These are phyloP conservation scores for Cactoblastis cactorum DNA, from an alignment of 2,888 invertebrate species.

Conservation along the genomic window DNA sequence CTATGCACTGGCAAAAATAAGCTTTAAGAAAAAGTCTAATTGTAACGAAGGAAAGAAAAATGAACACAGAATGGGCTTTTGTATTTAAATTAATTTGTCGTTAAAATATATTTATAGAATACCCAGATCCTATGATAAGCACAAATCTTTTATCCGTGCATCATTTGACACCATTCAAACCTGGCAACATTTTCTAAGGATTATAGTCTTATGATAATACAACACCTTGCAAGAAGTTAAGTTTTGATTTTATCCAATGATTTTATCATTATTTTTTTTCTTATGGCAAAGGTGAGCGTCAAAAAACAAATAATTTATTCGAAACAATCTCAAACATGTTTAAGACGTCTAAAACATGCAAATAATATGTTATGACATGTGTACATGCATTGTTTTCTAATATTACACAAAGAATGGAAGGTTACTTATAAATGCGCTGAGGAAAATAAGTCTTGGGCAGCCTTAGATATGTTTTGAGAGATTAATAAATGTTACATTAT, in stretches of 20 bases:
- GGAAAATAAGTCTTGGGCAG: background rate
- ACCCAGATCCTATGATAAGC: background rate
- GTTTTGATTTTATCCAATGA: conserved; percentile 14
- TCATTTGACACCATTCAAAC: conserved; percentile 29
- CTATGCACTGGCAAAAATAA: too few species aligned
- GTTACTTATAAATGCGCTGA: background rate
- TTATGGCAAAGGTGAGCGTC: background rate
- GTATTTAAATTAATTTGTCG: background rate
- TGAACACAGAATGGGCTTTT: too few species aligned
- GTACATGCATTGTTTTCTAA: background rate
- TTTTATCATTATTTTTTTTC: background rate
- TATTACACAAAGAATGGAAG: background rate
- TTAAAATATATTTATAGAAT: conserved; percentile 3
- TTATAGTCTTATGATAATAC: conserved; percentile 31
- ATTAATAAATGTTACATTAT: too few species aligned
- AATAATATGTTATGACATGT: conserved; percentile 7
- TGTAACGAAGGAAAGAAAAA: too few species aligned
- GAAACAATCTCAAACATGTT: background rate
- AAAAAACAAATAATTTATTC: conserved; percentile 2
- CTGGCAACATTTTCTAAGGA: conserved; percentile 26
- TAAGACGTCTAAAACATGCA: background rate
- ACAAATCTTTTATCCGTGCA: conserved; percentile 18
- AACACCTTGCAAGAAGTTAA: conserved; percentile 33
- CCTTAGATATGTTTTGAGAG: background rate
- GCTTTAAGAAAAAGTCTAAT: too few species aligned